phyloP scores from a whole-genome alignment of 2,113 vertebrate genomes.

The Pseudonaja textilis region DNA sequence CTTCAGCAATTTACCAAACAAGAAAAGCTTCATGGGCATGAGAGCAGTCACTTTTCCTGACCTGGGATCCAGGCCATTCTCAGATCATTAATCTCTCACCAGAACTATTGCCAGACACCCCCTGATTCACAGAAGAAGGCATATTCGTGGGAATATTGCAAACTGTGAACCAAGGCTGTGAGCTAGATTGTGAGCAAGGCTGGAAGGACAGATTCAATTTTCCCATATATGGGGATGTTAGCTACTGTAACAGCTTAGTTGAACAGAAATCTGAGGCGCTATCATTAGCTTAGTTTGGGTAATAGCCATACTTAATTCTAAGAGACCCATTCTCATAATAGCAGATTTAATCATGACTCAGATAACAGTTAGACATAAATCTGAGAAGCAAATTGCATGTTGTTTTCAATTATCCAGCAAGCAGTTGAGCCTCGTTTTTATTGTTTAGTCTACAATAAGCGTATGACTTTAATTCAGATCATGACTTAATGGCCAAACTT shows the following conservation, averaged over 20 bases:
- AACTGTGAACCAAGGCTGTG: not conserved
- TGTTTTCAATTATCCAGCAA: not conserved
- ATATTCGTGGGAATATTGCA: constrained; percentile 34
- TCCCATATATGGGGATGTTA: constrained; percentile 10
- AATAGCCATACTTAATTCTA: not conserved
- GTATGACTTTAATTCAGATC: not conserved
- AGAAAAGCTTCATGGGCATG: constrained; percentile 67
- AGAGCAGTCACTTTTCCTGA: constrained; percentile 62
- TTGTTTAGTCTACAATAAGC: not conserved
- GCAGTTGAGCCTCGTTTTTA: not conserved
- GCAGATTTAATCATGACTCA: not conserved
- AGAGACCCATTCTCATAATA: not conserved
- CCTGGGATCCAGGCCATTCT: constrained; percentile 39
- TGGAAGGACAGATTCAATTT: not conserved
- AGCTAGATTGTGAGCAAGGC: not conserved
- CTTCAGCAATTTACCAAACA: constrained; percentile 70
- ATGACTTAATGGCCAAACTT: not conserved
- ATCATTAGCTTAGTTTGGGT: not conserved
- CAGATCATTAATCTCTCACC: constrained; percentile 35
- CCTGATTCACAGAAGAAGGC: constrained; percentile 22
- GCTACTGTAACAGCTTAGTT: not conserved
- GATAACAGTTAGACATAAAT: not conserved
- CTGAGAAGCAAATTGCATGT: not conserved
- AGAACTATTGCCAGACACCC: constrained; percentile 36
- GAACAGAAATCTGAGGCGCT: not conserved